Conservation (phyloP, 1,140 invertebrate genomes). For the Drosophila aff. region DNA sequence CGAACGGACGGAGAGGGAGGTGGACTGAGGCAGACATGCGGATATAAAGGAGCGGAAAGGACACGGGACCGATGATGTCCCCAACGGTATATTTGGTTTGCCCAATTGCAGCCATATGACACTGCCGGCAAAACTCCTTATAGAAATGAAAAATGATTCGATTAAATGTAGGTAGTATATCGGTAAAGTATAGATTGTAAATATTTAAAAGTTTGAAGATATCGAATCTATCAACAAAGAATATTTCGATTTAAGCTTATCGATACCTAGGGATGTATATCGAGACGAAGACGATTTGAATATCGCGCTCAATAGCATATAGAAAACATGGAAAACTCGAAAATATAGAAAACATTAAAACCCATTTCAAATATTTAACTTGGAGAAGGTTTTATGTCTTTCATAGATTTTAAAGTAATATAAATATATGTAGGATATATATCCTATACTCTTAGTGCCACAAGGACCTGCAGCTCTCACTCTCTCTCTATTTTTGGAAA, state of each 20-base stretch:
- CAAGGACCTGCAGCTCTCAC: background rate
- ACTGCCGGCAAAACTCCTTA: background rate
- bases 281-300: background rate
- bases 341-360: background rate
- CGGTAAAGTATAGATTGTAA: background rate
- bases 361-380: no score
- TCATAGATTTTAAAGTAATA: background rate
- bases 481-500: background rate
- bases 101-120: constrained; percentile 10
- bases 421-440: background rate
- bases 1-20: background rate
- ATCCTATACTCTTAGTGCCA: background rate
- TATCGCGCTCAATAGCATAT: background rate
- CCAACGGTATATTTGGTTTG: background rate
- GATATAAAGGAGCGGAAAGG: constrained; percentile 16
- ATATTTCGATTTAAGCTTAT: background rate
- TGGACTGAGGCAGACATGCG: constrained; percentile 27
- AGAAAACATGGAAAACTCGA: background rate
- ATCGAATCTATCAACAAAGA: background rate
- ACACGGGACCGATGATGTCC: constrained; percentile 22
- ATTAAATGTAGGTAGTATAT: background rate
- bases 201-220: background rate
- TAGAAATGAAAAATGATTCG: background rate
- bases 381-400: background rate
- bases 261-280: background rate